A percentile compares a stretch with the other conserved stretches of the same genome.
These are phyloP conservation scores for Lutraria rhynchaena DNA, from an alignment of 1,140 invertebrate genomes.

Conservation along the genomic window DNA sequence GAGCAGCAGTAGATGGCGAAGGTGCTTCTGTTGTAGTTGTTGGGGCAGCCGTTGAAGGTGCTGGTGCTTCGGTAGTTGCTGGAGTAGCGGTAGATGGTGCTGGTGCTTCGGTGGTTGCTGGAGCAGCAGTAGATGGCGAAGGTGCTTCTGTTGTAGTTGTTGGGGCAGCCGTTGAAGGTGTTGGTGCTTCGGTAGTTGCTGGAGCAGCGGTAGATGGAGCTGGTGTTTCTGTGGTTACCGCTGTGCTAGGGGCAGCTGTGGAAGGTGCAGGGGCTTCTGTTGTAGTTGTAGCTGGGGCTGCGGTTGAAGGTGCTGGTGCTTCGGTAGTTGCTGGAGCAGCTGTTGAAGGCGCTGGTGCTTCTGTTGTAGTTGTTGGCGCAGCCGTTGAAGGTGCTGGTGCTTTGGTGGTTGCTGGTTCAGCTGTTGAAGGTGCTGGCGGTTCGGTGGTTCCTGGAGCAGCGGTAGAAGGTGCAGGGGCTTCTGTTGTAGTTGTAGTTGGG, in stretches of 20 bases:
- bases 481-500: background rate
- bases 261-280: too few species aligned
- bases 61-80: conserved; percentile 9
- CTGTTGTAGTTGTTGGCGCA: conserved; percentile 13
- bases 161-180: background rate
- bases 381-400: background rate
- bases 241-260: background rate
- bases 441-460: background rate
- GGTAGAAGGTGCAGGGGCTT: background rate
- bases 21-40: background rate
- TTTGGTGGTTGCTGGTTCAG: conserved; percentile 10
- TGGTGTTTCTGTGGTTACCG: conserved; percentile 1
- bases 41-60: background rate
- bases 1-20: background rate
- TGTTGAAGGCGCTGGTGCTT: background rate
- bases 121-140: background rate
- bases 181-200: conserved; percentile 6
- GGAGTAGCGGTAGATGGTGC: background rate
- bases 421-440: background rate
- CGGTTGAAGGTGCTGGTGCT: background rate
- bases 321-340: background rate
- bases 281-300: too few species aligned
- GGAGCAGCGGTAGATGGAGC: too few species aligned
- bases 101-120: background rate
- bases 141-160: conserved; percentile 1